Conservation (phyloP, 2,797 vertebrate species). For the Denticeps clupeoides region DNA sequence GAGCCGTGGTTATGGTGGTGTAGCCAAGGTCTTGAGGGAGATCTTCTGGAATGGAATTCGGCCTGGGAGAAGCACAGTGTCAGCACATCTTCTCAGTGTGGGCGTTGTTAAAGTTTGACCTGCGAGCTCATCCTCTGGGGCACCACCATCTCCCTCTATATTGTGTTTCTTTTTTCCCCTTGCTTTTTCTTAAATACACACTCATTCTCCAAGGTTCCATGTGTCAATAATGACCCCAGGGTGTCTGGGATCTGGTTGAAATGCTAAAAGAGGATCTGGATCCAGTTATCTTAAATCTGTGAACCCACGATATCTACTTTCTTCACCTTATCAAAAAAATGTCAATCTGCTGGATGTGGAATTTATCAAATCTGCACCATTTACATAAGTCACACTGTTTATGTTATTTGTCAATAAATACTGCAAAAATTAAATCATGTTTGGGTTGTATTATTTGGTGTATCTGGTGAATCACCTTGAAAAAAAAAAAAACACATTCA, state of each 20-base stretch:
- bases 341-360: too few relatives aligned
- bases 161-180: background rate
- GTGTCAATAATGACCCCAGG: constrained; percentile 16
- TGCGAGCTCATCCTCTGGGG: constrained; percentile 8
- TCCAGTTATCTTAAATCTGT: too few relatives aligned
- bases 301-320: too few relatives aligned
- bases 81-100: constrained; percentile 10
- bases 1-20: too few relatives aligned
- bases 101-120: constrained; percentile 15
- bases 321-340: too few relatives aligned
- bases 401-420: too few relatives aligned
- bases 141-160: background rate
- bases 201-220: constrained; percentile 9
- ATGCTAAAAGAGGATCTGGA: too few relatives aligned
- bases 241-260: constrained; percentile 6
- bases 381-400: too few relatives aligned
- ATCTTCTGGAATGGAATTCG: too few relatives aligned
- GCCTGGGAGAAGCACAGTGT: background rate
- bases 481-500: background rate
- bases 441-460: background rate
- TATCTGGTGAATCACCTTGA: background rate
- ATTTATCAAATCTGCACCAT: too few relatives aligned
- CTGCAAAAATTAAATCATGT: too few relatives aligned
- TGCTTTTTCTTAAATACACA: background rate
- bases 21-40: too few relatives aligned